Evolutionary conservation across 2,797 vertebrate species (phyloP).

Genomic region (Nyctalus aviator): DNA sequence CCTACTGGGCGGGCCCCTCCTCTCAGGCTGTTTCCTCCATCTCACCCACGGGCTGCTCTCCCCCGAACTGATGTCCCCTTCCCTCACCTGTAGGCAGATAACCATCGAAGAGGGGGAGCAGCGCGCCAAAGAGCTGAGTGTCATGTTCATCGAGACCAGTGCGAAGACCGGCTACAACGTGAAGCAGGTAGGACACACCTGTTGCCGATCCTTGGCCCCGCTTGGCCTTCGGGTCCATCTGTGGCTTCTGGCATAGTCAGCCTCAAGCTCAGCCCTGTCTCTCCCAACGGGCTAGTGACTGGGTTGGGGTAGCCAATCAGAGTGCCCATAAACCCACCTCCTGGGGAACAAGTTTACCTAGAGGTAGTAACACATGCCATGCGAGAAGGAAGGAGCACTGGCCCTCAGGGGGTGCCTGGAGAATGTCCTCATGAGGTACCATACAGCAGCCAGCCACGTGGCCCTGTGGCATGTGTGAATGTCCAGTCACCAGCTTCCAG

Average conservation of each 20-base stretch:
- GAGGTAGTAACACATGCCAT: background rate
- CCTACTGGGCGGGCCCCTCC: background rate
- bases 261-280: fast-evolving
- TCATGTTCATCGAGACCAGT: slow-evolving; percentile 97
- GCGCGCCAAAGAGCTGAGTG: slow-evolving; percentile 94
- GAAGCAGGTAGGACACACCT: slow-evolving; percentile 91
- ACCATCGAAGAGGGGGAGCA: slow-evolving; percentile 96
- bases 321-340: no score
- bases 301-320: background rate
- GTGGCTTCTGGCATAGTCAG: background rate
- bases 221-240: background rate
- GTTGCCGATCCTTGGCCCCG: fast-evolving
- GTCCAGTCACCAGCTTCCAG: background rate
- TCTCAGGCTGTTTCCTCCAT: background rate
- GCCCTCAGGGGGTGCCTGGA: fast-evolving
- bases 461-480: background rate
- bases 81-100: slow-evolving; percentile 91
- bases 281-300: background rate
- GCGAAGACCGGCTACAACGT: slow-evolving; percentile 96
- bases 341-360: background rate
- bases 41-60: background rate
- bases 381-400: background rate
- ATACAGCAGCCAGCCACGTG: fast-evolving
- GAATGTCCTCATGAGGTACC: background rate
- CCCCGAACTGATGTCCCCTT: background rate